These are phyloP conservation scores for Microchrysa polita DNA, from an alignment of 2,888 invertebrate genomes.

Conservation along the genomic window DNA sequence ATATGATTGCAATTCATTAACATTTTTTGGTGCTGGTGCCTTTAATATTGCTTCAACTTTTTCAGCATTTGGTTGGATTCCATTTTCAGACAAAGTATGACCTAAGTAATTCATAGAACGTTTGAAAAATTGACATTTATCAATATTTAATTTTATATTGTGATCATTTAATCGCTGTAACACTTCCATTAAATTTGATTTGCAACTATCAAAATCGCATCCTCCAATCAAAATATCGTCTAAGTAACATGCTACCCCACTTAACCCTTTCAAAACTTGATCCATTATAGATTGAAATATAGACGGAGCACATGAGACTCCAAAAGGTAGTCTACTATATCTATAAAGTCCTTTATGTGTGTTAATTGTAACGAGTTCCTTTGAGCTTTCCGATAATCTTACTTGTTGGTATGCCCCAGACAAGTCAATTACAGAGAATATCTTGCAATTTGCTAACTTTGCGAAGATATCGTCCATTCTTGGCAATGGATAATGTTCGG, in stretches of 20 bases:
- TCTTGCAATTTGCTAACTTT: slow-evolving; percentile 51
- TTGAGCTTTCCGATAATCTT: slow-evolving; percentile 48
- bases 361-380: slow-evolving; percentile 54
- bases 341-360: slow-evolving; percentile 51
- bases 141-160: slow-evolving; percentile 48
- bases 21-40: slow-evolving; percentile 47
- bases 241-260: slow-evolving; percentile 41
- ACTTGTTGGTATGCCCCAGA: slow-evolving; percentile 53
- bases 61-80: slow-evolving; percentile 45
- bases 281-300: slow-evolving; percentile 49
- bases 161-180: slow-evolving; percentile 46
- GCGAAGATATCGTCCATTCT: slow-evolving; percentile 55
- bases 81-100: slow-evolving; percentile 36
- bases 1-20: slow-evolving; percentile 47
- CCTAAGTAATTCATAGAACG: slow-evolving; percentile 45
- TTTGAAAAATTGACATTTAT: slow-evolving; percentile 50
- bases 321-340: slow-evolving; percentile 49
- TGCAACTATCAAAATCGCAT: slow-evolving; percentile 29
- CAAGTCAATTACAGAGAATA: slow-evolving; percentile 52
- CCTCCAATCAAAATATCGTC: slow-evolving; percentile 50
- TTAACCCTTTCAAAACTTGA: slow-evolving; percentile 46
- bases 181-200: slow-evolving; percentile 45
- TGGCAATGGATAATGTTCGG: slow-evolving; percentile 56
- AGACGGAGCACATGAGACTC: slow-evolving; percentile 47
- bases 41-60: slow-evolving; percentile 48